phyloP scores from a whole-genome alignment of 2,113 vertebrate species.

The Engystomops pustulosus region DNA sequence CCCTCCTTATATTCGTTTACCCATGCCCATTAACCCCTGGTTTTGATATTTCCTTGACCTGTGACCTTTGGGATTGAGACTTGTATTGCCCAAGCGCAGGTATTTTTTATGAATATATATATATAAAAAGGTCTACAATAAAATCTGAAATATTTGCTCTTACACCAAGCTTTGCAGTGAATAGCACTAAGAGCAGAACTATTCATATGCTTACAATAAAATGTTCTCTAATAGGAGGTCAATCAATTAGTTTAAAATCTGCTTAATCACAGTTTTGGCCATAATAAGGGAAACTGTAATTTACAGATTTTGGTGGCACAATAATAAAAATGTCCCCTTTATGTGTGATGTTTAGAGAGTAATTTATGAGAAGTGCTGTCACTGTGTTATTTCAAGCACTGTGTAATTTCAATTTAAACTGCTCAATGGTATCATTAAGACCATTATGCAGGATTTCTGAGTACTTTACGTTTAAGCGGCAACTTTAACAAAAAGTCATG shows the following conservation, averaged over 20 bases:
- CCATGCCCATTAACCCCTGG: too few relatives aligned
- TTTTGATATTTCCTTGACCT: not conserved
- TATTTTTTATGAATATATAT: not conserved
- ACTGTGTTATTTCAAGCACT: conserved; percentile 73
- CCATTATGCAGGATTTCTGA: conserved; percentile 80
- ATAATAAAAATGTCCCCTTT: conserved; percentile 45
- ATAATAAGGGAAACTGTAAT: conserved; percentile 73
- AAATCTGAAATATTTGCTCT: not conserved
- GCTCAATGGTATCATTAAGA: conserved; percentile 80
- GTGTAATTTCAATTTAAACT: conserved; percentile 82
- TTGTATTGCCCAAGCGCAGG: not conserved
- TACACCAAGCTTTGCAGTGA: not conserved
- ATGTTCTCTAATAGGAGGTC: conserved; percentile 59
- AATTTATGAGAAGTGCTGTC: conserved; percentile 80
- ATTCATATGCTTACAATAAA: not conserved
- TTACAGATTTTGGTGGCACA: conserved; percentile 62
- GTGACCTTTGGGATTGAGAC: not conserved
- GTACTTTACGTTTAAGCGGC: conserved; percentile 76
- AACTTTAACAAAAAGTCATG: conserved; percentile 70
- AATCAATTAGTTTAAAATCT: conserved; percentile 69
- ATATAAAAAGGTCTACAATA: not conserved
- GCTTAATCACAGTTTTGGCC: conserved; percentile 70
- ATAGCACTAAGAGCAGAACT: not conserved
- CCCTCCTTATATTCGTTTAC: too few relatives aligned
- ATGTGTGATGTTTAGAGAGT: conserved; percentile 71